Conservation (phyloP, 2,113 vertebrate species). For the Calypte anna region DNA sequence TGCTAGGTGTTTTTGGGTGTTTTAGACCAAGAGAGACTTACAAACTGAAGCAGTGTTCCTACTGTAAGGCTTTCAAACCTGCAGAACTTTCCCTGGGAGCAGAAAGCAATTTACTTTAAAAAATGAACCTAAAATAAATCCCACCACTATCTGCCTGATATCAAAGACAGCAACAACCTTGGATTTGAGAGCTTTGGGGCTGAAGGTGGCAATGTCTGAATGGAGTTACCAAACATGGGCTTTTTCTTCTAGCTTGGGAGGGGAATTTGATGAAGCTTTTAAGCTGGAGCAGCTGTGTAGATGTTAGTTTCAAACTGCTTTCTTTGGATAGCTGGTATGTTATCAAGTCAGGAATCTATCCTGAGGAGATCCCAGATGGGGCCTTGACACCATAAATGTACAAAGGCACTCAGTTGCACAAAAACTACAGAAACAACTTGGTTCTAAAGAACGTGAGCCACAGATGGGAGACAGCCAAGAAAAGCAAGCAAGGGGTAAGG, state of each 20-base stretch:
- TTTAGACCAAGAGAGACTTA: not conserved
- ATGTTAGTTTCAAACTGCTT: conserved; percentile 47
- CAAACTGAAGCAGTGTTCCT: not conserved
- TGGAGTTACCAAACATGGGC: conserved; percentile 46
- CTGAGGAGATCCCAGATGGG: conserved; percentile 59
- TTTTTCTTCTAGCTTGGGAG: conserved; percentile 21
- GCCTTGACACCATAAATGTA: conserved; percentile 69
- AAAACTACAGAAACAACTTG: conserved; percentile 48
- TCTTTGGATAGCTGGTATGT: conserved; percentile 62
- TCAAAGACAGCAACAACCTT: not conserved
- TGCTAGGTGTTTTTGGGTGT: not conserved
- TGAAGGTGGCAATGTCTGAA: not conserved
- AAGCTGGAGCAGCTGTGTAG: conserved; percentile 55
- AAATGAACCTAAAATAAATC: too few relatives aligned
- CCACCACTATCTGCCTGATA: not conserved
- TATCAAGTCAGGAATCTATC: conserved; percentile 65
- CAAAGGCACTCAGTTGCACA: conserved; percentile 56
- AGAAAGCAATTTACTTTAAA: not conserved
- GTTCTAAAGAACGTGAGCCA: conserved; percentile 52
- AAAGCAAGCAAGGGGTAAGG: conserved; percentile 61
- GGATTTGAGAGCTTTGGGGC: not conserved
- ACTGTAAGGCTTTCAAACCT: not conserved
- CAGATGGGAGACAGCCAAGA: conserved; percentile 48
- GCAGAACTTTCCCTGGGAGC: not conserved
- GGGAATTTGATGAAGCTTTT: conserved; percentile 42